Percentiles rank a stretch among this genome's conserved stretches.
These are phyloP conservation scores for Alloplasta piceator DNA, from an alignment of 2,888 invertebrate genomes.

Conservation along the genomic window DNA sequence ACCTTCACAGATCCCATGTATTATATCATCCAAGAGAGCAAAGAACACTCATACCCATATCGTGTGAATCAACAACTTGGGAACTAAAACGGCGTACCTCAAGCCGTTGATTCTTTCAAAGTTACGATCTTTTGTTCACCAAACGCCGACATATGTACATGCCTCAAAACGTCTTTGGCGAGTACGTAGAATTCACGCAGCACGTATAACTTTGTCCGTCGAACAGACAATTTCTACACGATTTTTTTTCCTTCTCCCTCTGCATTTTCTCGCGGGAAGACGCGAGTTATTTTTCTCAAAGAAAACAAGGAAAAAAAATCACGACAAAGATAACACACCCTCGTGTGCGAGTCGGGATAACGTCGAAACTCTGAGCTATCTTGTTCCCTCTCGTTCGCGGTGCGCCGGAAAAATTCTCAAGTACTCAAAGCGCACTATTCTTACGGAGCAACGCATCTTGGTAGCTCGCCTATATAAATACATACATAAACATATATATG, in stretches of 20 bases:
- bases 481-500: not conserved
- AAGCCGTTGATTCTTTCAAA: no score
- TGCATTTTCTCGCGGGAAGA: conserved; percentile 23
- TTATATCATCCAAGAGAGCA: conserved; percentile 10
- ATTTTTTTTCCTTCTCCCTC: conserved; percentile 9
- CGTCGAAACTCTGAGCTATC: conserved; percentile 41
- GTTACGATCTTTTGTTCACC: no score
- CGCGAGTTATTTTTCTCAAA: conserved; percentile 45
- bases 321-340: conserved; percentile 34
- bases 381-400: not conserved
- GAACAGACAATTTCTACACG: conserved; percentile 46
- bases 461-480: not conserved
- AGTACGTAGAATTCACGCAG: conserved; percentile 59
- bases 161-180: conserved; percentile 30
- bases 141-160: not conserved
- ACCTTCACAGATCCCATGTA: conserved; percentile 24
- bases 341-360: conserved; percentile 34
- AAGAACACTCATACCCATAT: conserved; percentile 16
- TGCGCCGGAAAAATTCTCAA: conserved; percentile 57
- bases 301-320: conserved; percentile 17
- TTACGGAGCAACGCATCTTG: conserved; percentile 10
- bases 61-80: no score
- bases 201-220: conserved; percentile 44
- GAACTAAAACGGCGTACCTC: no score
- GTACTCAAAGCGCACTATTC: conserved; percentile 21